A percentile compares a stretch with the other conserved stretches of the same genome.
Evolutionary conservation across 1,140 invertebrate genomes (phyloP).

Genomic region (Diorhabda sublineata): DNA sequence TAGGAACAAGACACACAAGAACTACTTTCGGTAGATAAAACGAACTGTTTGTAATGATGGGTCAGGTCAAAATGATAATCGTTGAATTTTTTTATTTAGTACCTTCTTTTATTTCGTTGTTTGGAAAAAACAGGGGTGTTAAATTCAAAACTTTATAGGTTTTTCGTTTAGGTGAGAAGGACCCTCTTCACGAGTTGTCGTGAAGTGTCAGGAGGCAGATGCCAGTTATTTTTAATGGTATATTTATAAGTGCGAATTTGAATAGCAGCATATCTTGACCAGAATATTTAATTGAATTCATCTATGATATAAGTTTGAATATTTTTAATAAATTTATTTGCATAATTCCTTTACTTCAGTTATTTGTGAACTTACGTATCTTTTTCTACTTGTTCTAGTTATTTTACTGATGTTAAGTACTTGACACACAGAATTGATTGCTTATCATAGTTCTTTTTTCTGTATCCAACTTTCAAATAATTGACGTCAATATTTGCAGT

Average conservation of each 20-base stretch:
- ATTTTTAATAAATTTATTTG: too few species aligned
- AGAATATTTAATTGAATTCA: too few species aligned
- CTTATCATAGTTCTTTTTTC: too few species aligned
- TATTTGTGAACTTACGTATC: too few species aligned
- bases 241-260: background rate
- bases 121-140: conserved; percentile 33
- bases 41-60: background rate
- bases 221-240: background rate
- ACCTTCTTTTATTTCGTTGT: conserved; percentile 26
- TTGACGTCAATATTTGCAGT: too few species aligned
- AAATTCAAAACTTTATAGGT: conserved; percentile 25
- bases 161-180: conserved; percentile 7
- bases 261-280: too few species aligned
- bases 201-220: background rate
- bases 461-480: too few species aligned
- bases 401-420: too few species aligned
- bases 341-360: too few species aligned
- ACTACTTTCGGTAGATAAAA: background rate
- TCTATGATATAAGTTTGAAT: too few species aligned
- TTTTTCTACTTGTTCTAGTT: too few species aligned
- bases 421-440: too few species aligned
- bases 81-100: conserved; percentile 16
- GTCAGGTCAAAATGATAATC: conserved; percentile 8
- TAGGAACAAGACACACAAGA: background rate
- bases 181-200: conserved; percentile 5